phyloP scores from a whole-genome alignment of 1,140 invertebrate genomes.

The Drosophila fuyamai region DNA sequence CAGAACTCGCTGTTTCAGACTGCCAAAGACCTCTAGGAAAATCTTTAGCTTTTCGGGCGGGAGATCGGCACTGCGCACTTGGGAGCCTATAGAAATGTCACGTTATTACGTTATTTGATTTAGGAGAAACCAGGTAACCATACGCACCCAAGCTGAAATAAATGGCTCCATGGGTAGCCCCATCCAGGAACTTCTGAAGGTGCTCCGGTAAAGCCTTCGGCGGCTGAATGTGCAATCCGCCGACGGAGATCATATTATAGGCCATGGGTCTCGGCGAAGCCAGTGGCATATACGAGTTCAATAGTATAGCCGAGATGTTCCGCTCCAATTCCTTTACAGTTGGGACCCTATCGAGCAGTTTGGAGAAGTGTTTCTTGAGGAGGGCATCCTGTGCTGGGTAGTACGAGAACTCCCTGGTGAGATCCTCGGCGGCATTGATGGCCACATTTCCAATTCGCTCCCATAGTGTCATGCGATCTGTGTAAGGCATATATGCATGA shows the following conservation, averaged over 20 bases:
- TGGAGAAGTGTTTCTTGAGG: conserved; percentile 68
- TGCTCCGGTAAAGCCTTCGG: conserved; percentile 78
- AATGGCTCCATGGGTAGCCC: conserved; percentile 86
- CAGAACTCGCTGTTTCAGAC: conserved; percentile 86
- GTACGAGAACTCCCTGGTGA: conserved; percentile 53
- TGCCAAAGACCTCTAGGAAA: conserved; percentile 86
- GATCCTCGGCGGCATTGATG: conserved; percentile 45
- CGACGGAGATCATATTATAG: conserved; percentile 85
- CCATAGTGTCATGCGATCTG: conserved; percentile 72
- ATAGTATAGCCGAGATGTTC: conserved; percentile 86
- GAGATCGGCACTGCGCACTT: conserved; percentile 78
- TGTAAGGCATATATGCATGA: conserved; percentile 58
- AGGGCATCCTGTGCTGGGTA: conserved; percentile 72
- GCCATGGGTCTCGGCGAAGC: conserved; percentile 82
- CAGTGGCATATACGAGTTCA: conserved; percentile 85
- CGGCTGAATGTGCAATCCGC: conserved; percentile 85
- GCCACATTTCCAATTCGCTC: conserved; percentile 79
- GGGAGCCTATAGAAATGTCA: conserved; percentile 46
- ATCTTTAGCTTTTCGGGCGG: conserved; percentile 84
- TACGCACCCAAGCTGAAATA: conserved; percentile 75
- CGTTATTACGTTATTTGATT: too few species aligned
- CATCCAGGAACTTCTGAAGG: conserved; percentile 80
- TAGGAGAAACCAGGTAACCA: too few species aligned
- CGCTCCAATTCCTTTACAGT: conserved; percentile 85
- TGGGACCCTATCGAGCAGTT: conserved; percentile 58